Evolutionary conservation across 2,888 invertebrate genomes (phyloP).

Genomic region (Danaus chrysippus): DNA sequence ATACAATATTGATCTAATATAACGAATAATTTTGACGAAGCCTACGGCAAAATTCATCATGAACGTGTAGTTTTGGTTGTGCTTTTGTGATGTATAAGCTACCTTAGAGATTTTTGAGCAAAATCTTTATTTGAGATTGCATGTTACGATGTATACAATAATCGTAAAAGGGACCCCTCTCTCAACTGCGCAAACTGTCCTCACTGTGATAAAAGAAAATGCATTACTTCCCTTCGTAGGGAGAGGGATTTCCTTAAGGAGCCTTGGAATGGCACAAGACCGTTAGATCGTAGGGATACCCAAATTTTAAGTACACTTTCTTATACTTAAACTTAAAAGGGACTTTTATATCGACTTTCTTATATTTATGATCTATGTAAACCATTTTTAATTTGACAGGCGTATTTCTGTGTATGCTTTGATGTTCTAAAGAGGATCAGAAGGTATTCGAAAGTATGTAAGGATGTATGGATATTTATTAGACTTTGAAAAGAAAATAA

Average conservation of each 20-base stretch:
- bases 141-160: slow-evolving; percentile 61
- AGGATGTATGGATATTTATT: too few species aligned
- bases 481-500: too few species aligned
- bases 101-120: slow-evolving; percentile 9
- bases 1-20: too few species aligned
- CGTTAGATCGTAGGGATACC: slow-evolving; percentile 63
- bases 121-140: slow-evolving; percentile 22
- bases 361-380: slow-evolving; percentile 3
- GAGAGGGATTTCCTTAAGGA: slow-evolving; percentile 66
- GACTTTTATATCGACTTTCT: slow-evolving; percentile 10
- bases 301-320: slow-evolving; percentile 63
- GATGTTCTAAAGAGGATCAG: too few species aligned
- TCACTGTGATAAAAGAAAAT: slow-evolving; percentile 74
- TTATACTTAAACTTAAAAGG: slow-evolving; percentile 39
- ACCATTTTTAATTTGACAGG: too few species aligned
- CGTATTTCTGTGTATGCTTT: too few species aligned
- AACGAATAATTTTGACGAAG: too few species aligned
- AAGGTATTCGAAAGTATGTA: too few species aligned
- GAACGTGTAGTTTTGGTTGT: not conserved
- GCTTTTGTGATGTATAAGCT: slow-evolving; percentile 12
- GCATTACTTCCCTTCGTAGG: slow-evolving; percentile 69
- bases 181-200: slow-evolving; percentile 70
- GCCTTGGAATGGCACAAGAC: slow-evolving; percentile 65
- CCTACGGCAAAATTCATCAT: too few species aligned
- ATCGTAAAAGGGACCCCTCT: slow-evolving; percentile 73